Evolutionary conservation across 2,797 vertebrate genomes (phyloP), one percentile per base, ranked within the genome.

Genomic region (Rhynchotus rufescens): DNA sequence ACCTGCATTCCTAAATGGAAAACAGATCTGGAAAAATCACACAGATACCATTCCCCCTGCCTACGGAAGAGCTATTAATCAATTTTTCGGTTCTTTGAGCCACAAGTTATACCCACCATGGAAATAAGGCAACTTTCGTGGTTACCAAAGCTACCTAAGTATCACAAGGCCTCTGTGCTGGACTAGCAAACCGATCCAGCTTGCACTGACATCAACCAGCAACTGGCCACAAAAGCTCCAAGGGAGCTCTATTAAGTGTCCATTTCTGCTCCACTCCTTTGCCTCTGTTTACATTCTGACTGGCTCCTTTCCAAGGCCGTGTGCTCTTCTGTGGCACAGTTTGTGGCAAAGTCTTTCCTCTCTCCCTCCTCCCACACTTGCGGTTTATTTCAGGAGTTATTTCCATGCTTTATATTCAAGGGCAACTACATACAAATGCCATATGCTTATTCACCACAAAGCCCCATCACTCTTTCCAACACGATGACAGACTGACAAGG

Each of bases 381-480:
- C 44, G 44, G 47, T 57, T 78, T 65, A 84, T 79, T 89, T 89
- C 61, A 79, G 88, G 85, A 88, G 75, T 77, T 54, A 38, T 10
- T 76, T 66, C 47, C 15, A 26, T 54, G 26, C 17, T 85, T 85
- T 62, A 26, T 47, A 79, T 42, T 78, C 56, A 4, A 86, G 76
- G 64, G 5, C 77, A 1, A 34, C 42, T 23, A 23, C 20, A 30
- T 34, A 60, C 2, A 87, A 91, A 75, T 36, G 15, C 17, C 60
- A 47, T 34, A 64, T 92, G 42, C 67, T 94, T 92, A 76, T 93
- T 94, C 77, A 88, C 68, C 12, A 38, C 80, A 44, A 20, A 36
- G 22, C 7, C 38, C 38, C 54, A 60, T 56, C 71, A 56, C 19
- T 89, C 83, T 88, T 85, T n/a, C 72, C 86, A 56, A 15, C 25